These are phyloP conservation scores for Xyrichtys novacula DNA, from an alignment of 2,797 vertebrate species.

Conservation along the genomic window DNA sequence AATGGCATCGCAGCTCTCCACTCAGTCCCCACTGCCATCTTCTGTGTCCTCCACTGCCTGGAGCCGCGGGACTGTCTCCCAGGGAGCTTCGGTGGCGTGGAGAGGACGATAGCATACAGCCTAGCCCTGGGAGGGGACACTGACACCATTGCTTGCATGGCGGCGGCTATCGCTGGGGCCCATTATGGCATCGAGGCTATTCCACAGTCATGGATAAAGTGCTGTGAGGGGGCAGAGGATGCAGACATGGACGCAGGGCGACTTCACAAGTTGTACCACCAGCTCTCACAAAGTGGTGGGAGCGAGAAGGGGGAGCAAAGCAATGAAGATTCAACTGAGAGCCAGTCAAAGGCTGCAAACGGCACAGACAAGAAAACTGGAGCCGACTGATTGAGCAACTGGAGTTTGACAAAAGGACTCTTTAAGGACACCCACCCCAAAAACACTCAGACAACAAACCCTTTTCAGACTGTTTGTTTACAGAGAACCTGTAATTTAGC, in stretches of 20 bases:
- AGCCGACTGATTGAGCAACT: slow-evolving; percentile 43
- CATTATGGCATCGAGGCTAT: slow-evolving; percentile 93
- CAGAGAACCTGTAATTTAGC: not conserved
- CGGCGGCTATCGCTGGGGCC: slow-evolving; percentile 96
- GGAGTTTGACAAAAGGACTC: slow-evolving; percentile 37
- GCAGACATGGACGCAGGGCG: slow-evolving; percentile 87
- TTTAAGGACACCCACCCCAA: slow-evolving; percentile 9
- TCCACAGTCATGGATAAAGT: slow-evolving; percentile 90
- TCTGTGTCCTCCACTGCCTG: slow-evolving; percentile 96
- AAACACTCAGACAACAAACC: not conserved
- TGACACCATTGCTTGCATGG: slow-evolving; percentile 99
- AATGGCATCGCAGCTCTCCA: slow-evolving; percentile 95
- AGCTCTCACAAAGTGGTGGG: slow-evolving; percentile 61
- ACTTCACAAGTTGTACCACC: slow-evolving; percentile 89
- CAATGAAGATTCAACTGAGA: slow-evolving; percentile 29
- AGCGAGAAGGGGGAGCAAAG: slow-evolving; percentile 48
- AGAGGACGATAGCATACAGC: slow-evolving; percentile 95
- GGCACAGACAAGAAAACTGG: slow-evolving; percentile 62
- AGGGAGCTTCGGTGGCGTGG: slow-evolving; percentile 87
- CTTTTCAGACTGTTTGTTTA: slow-evolving; percentile 1
- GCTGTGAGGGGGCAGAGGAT: slow-evolving; percentile 93
- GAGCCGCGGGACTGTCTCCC: slow-evolving; percentile 91
- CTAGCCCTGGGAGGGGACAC: slow-evolving; percentile 97
- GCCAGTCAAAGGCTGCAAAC: slow-evolving; percentile 46
- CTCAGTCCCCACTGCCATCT: slow-evolving; percentile 98